Base-by-base conservation (phyloP, 2,113 vertebrate genomes). In the Heterocephalus glaber region DNA sequence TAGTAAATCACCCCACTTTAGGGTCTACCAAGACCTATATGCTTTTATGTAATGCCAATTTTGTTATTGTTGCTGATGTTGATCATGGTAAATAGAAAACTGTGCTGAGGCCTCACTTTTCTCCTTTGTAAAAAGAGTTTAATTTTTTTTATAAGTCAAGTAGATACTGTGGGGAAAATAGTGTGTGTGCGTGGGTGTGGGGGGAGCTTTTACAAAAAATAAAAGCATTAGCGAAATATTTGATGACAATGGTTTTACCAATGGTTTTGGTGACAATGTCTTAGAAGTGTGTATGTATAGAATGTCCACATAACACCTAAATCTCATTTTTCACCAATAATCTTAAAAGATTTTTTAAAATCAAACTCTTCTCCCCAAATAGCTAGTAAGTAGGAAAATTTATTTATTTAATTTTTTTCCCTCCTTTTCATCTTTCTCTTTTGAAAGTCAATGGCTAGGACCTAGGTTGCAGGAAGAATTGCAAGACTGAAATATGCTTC, bases 371-470 rank as follows among this genome's bases (percentile, higher is more conserved):
- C 38, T 56, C 54, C 12, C 11, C 33, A 74, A 96, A 26, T 2
- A 92, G 13, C 33, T 80, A 58, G 72, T 92, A 94, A 94, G 81
- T 76, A 90, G 58, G 22, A 52, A 90, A 70, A 76, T 20, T 84
- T 70, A 56, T 66, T 85, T 38, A 95, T 85, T 94, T 92, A 76
- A 92, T 92, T 90, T 84, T 14, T 92, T 52, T 77, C 94, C 89
- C 38, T 94, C 49, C 66, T 80, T 77, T 74, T 30, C 7, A n/a
- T 65, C 11, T 90, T 92, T 58, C 38, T 33, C 61, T 94, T 86
- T 82, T 24, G 38, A 47, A 80, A 94, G 66, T 92, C 70, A 92
- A 58, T 82, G 33, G 13, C 24, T 88, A 94, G 79, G 92, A 65
- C 79, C 35, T 72, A 76, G 35, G 38, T 85, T 83, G 41, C 38